Conservation (phyloP, 2,113 vertebrate species). For the Spilogale gracilis region DNA sequence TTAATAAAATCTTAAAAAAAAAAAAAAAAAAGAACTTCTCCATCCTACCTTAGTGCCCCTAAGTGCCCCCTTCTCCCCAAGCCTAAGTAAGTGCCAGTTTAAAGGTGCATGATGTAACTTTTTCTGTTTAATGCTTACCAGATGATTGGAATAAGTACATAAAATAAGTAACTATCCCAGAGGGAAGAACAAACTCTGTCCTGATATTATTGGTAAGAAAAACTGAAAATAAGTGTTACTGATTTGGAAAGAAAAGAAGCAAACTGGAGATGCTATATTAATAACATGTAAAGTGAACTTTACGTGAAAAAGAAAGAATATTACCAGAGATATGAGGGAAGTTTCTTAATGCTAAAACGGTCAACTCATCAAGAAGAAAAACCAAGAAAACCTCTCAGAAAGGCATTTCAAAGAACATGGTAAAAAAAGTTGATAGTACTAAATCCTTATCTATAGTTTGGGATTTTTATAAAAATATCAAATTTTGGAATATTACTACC, state of each 20-base stretch:
- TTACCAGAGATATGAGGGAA: background rate
- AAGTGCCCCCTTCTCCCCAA: background rate
- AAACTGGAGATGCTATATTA: background rate
- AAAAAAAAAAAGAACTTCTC: background rate
- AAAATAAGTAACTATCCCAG: background rate
- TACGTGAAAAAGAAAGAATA: background rate
- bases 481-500: background rate
- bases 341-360: background rate
- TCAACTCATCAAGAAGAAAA: background rate
- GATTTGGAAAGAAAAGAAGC: background rate
- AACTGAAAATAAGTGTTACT: background rate
- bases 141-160: background rate
- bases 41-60: background rate
- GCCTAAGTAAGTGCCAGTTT: background rate
- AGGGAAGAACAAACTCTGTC: background rate
- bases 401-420: background rate
- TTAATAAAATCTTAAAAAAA: too few relatives aligned
- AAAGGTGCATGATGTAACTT: background rate
- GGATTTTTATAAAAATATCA: background rate
- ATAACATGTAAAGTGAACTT: background rate
- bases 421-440: background rate
- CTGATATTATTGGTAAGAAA: background rate
- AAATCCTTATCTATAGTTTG: background rate
- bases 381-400: background rate
- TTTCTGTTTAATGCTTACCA: background rate